phyloP scores from a whole-genome alignment of 2,888 invertebrate species.

The Drosophila robusta region DNA sequence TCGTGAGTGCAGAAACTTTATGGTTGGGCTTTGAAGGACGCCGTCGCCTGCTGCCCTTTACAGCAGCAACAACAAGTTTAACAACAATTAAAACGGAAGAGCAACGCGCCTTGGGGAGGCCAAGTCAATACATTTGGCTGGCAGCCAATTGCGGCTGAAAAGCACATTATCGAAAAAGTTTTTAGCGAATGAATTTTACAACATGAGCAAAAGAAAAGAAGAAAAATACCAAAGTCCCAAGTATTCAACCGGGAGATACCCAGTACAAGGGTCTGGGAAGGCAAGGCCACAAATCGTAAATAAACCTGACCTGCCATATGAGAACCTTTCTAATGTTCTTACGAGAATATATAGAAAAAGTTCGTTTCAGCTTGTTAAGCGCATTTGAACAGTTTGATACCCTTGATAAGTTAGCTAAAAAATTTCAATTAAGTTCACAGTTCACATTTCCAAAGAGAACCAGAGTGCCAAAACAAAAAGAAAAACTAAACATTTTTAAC shows the following conservation, averaged over 20 bases:
- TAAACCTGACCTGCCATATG: neutral
- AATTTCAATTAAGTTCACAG: too few relatives aligned
- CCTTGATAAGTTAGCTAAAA: too few relatives aligned
- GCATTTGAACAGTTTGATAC: too few relatives aligned
- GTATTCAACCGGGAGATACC: conserved; percentile 17
- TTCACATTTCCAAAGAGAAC: too few relatives aligned
- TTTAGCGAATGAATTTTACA: conserved; percentile 58
- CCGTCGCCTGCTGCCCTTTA: conserved; percentile 60
- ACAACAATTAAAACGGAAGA: conserved; percentile 37
- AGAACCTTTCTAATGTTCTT: neutral
- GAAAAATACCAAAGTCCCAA: conserved; percentile 13
- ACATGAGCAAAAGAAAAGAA: conserved; percentile 22
- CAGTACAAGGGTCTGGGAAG: neutral
- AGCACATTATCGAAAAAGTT: conserved; percentile 45
- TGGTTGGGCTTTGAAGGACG: conserved; percentile 50
- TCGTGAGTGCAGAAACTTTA: conserved; percentile 31
- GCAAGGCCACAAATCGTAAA: neutral
- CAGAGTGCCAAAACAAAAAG: too few relatives aligned
- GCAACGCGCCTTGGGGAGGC: conserved; percentile 65
- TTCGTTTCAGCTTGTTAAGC: too few relatives aligned
- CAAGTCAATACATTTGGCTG: conserved; percentile 74
- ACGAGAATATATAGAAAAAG: too few relatives aligned
- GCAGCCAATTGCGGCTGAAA: conserved; percentile 56
- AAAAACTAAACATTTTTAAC: too few relatives aligned
- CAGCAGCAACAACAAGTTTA: conserved; percentile 26